Conservation (phyloP, 2,113 vertebrate species). For the Ciconia boyciana region DNA sequence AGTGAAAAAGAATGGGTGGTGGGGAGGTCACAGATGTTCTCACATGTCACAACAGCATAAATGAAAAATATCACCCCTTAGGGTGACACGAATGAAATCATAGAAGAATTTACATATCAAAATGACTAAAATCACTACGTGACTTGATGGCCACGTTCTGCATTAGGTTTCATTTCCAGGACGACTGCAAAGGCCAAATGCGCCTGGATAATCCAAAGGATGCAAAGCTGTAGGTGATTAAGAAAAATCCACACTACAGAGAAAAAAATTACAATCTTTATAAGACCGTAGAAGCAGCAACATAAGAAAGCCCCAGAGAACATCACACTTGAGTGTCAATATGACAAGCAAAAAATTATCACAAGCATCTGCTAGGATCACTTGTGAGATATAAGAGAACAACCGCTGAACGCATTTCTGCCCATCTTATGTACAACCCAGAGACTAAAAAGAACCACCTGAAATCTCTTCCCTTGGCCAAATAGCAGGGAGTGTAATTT, state of each 20-base stretch:
- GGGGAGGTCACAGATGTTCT: constrained; percentile 21
- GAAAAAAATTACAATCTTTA: not conserved
- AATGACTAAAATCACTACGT: not conserved
- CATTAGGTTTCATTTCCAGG: not conserved
- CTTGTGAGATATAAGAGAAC: not conserved
- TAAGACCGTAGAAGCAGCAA: not conserved
- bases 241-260: not conserved
- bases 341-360: not conserved
- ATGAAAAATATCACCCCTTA: not conserved
- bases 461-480: not conserved
- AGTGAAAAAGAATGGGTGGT: not conserved
- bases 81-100: not conserved
- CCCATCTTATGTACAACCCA: not conserved
- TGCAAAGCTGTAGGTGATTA: not conserved
- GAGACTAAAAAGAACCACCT: not conserved
- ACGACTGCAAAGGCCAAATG: not conserved
- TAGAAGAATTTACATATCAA: not conserved
- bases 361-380: constrained; percentile 6
- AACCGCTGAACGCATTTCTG: not conserved
- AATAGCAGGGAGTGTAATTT: not conserved
- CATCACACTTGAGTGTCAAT: not conserved
- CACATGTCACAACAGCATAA: not conserved
- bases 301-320: not conserved
- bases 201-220: not conserved
- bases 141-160: not conserved